Conservation (phyloP, 2,888 invertebrate genomes). For the Chymomyza procnemis region DNA sequence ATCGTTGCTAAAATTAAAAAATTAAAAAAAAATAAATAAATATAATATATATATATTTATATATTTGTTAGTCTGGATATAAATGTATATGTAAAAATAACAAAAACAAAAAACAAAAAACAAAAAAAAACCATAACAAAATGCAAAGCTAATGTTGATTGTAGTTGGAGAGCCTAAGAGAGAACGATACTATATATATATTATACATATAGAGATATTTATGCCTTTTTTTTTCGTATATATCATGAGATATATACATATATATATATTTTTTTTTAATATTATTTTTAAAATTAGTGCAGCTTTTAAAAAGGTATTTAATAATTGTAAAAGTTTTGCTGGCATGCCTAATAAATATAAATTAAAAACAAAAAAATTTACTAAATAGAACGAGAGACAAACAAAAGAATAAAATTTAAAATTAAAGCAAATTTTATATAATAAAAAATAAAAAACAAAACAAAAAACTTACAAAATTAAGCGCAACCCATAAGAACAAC, state of each 20-base stretch:
- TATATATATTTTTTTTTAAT: slow-evolving; percentile 58
- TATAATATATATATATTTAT: slow-evolving; percentile 30
- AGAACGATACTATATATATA: slow-evolving; percentile 46
- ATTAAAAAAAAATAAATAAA: slow-evolving; percentile 28
- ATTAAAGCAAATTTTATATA: slow-evolving; percentile 9
- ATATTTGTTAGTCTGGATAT: slow-evolving; percentile 47
- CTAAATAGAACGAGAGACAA: slow-evolving; percentile 23
- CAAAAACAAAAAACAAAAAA: too few species aligned
- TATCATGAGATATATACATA: slow-evolving; percentile 33
- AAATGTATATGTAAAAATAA: slow-evolving; percentile 6
- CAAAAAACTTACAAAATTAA: slow-evolving; percentile 28
- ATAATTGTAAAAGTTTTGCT: slow-evolving; percentile 52
- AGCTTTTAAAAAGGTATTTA: slow-evolving; percentile 53
- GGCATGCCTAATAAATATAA: slow-evolving; percentile 51
- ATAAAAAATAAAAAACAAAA: not conserved
- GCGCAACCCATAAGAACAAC: slow-evolving; percentile 1
- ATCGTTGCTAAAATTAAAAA: slow-evolving; percentile 38
- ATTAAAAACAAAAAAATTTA: slow-evolving; percentile 10
- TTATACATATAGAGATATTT: slow-evolving; percentile 29
- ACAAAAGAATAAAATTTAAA: slow-evolving; percentile 22
- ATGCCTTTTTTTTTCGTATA: slow-evolving; percentile 8
- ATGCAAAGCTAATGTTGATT: slow-evolving; percentile 20
- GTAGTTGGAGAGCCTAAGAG: slow-evolving; percentile 33
- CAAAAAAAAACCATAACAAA: too few species aligned
- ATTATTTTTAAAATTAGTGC: slow-evolving; percentile 65